These are phyloP conservation scores for Acleris holmiana DNA, from an alignment of 2,888 invertebrate species.

Conservation along the genomic window DNA sequence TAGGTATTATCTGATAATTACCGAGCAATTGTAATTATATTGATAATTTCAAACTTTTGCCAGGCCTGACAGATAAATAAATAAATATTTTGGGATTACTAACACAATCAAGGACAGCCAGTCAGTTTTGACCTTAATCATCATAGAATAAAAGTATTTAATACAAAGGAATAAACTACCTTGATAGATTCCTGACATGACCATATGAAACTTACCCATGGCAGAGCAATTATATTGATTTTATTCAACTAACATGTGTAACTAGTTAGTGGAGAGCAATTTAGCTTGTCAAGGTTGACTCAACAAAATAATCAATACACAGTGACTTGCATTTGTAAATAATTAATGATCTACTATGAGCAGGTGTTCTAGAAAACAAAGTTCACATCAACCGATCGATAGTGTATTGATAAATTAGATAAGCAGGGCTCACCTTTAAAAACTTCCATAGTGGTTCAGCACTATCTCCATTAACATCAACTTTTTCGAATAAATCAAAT, in stretches of 20 bases:
- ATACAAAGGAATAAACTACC: no score
- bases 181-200: no score
- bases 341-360: conserved; percentile 4
- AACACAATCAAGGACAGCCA: no score
- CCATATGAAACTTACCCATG: not conserved
- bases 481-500: conserved; percentile 88
- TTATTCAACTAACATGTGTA: conserved; percentile 7
- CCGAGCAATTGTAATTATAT: no score
- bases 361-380: conserved; percentile 1
- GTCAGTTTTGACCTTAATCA: no score
- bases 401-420: no score
- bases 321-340: not conserved
- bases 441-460: conserved; percentile 88
- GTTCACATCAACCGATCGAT: not conserved
- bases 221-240: conserved; percentile 27
- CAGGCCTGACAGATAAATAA: no score
- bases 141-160: no score
- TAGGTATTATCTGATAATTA: no score
- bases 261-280: conserved; percentile 1
- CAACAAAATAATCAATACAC: conserved; percentile 6
- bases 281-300: not conserved
- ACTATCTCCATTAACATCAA: conserved; percentile 87
- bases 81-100: no score
- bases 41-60: no score
- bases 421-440: conserved; percentile 76